A percentile compares a stretch with the other conserved stretches of the same genome.
phyloP scores from a whole-genome alignment of 2,888 invertebrate species.

The Leucoptera coffeella region DNA sequence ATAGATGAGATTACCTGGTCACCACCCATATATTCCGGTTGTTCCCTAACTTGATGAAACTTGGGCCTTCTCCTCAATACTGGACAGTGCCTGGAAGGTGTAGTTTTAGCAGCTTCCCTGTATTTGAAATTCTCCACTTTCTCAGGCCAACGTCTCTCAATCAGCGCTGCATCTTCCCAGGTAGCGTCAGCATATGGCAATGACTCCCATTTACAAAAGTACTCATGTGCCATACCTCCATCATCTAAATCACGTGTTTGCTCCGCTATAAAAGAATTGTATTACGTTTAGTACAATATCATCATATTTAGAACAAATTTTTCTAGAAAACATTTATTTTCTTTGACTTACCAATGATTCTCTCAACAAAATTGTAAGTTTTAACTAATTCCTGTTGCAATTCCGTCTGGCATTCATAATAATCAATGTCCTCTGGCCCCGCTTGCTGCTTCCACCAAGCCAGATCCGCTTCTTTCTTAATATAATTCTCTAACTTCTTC shows the following conservation, averaged over 20 bases:
- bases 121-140: constrained; percentile 79
- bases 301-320: no score
- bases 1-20: constrained; percentile 56
- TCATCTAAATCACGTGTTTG: constrained; percentile 65
- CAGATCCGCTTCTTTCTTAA: constrained; percentile 84
- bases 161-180: constrained; percentile 91
- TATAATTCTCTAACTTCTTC: constrained; percentile 93
- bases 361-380: constrained; percentile 83
- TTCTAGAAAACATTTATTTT: no score
- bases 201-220: constrained; percentile 96
- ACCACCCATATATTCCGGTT: constrained; percentile 83
- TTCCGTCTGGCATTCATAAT: constrained; percentile 93
- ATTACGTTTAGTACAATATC: no score
- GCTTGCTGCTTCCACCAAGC: constrained; percentile 80
- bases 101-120: constrained; percentile 82
- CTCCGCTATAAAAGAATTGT: constrained; percentile 49
- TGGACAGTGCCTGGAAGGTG: constrained; percentile 85
- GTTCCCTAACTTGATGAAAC: constrained; percentile 83
- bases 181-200: constrained; percentile 95
- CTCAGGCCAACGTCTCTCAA: constrained; percentile 76
- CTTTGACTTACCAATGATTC: constrained; percentile 72
- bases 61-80: constrained; percentile 85
- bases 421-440: constrained; percentile 95
- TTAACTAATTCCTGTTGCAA: constrained; percentile 85
- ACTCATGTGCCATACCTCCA: constrained; percentile 67